Base-by-base conservation (phyloP, 2,113 vertebrate species). In the Sialia sialis region DNA sequence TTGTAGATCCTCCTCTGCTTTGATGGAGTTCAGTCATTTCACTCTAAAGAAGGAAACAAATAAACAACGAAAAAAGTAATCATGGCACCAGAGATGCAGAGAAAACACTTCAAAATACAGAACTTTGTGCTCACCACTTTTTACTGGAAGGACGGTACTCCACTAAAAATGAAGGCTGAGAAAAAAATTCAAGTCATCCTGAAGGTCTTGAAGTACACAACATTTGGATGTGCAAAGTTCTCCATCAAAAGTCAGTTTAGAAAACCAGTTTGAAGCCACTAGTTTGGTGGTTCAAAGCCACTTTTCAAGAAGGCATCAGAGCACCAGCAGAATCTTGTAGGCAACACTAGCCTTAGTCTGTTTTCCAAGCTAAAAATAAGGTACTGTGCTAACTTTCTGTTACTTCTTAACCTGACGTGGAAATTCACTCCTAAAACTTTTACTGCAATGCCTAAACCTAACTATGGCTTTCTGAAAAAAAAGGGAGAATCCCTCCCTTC, bases 1-100 rank as follows among this genome's bases (percentile, higher is more conserved):
- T 99, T 7, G 98, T 69, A 63, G 98, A 98, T 30, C 98, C 93
- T 85, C 98, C 97, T 89, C 98, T 98, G 95, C 97, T 98, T 85
- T 97, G 98, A 81, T 98, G 98, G 27, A 96, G 97, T 89, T 98
- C 97, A 29, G 95, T 97, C 54, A 93, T 78, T 21, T 99, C 98
- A 70, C 80, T 98, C 99, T 99, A 95, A 13, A 88, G 64, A 43
- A 36, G 18, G 51, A 90, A 74, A 77, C 7, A 94, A 82, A 58
- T 15, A 46, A 66, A 36, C 22, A 64, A 20, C 27, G 3, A n/a
- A 68, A 54, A 55, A 90, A 51, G n/a, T 32, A 21, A 93, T 62
- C 34, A 74, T 18, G 49, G 30, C 32, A 85, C 34, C 46, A 82
- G 7, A 87, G 22, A 60, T 18, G 39, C 7, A 3, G 20, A 3